phyloP scores from a whole-genome alignment of 2,797 vertebrate genomes.

The Malurus splendens region DNA sequence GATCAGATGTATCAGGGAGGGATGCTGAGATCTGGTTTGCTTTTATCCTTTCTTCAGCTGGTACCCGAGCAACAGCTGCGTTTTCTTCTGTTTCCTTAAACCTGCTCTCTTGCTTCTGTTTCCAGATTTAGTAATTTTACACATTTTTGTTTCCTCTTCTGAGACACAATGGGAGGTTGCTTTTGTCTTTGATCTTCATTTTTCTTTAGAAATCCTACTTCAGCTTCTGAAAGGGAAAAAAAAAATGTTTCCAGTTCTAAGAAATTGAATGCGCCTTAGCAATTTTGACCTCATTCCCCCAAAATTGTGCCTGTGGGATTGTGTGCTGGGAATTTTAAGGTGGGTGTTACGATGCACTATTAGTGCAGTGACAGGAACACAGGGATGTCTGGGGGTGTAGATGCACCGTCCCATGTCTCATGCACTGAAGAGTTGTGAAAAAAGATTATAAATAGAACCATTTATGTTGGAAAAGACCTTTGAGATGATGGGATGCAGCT shows the following conservation, averaged over 20 bases:
- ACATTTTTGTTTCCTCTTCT: slow-evolving; percentile 6
- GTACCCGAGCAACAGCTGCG: background rate
- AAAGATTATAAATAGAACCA: background rate
- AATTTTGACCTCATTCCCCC: background rate
- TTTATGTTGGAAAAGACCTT: background rate
- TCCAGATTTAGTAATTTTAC: background rate
- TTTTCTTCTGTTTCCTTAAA: background rate
- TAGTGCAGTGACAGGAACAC: background rate
- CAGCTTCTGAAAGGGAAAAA: background rate
- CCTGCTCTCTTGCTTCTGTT: background rate
- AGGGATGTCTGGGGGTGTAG: background rate
- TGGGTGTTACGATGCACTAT: background rate
- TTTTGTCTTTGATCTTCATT: background rate
- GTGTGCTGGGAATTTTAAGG: background rate
- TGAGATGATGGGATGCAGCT: background rate
- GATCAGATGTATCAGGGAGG: background rate
- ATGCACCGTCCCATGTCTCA: rapidly evolving
- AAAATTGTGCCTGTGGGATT: background rate
- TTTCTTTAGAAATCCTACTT: background rate
- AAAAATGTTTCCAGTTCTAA: background rate
- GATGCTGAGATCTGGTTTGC: background rate
- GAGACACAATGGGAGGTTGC: background rate
- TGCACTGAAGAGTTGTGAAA: background rate
- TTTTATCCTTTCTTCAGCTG: background rate
- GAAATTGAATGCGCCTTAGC: background rate